Base-by-base conservation (phyloP, 2,888 invertebrate species). In the Bellardia pandia region DNA sequence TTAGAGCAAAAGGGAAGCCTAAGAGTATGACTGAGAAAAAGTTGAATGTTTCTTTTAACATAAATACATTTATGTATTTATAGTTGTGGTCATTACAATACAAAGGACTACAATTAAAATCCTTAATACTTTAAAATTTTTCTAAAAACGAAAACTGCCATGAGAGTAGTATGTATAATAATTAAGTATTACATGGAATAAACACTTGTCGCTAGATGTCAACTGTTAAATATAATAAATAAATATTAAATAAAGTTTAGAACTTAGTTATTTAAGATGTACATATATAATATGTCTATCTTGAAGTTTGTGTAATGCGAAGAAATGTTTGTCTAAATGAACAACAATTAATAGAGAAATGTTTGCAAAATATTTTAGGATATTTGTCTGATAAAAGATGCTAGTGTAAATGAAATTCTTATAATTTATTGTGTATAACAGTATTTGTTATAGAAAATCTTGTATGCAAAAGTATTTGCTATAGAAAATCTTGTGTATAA, bases 21-120 rank as follows among this genome's bases (percentile, higher is more conserved):
- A 45, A 7, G 11, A 53, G 9, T n/a, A 40, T 40, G 51, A 51
- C 3, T 16, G 7, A 5, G 11, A 40, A 33, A 11, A 37, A 30
- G 40, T 42, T 37, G 14, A 58, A 23, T 68, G 45, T 40, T 69
- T 58, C 60, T 66, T 37, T 66, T 83, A 51, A 33, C 23, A 4
- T 14, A 64, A 71, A 60, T 58, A 45, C 56, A 84, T 81, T 66
- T 66, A 66, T 45, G 14, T 66, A 66, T 45, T 23, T 83, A 33
- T 72, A 56, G 37, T 56, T 71, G 77, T 71, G 45, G 71, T 64
- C 76, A 51, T 82, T 82, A 60, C 74, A 58, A 42, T 58, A 60
- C 14, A 33, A 16, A 16, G 23, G n/a, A 53, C 30, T 30, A 33
- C 16, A 72, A 72, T 64, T 79, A 30, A 72, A 74, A 64, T 45